These are phyloP conservation scores for Nebria ingens DNA, from an alignment of 1,140 invertebrate species.

Conservation along the genomic window DNA sequence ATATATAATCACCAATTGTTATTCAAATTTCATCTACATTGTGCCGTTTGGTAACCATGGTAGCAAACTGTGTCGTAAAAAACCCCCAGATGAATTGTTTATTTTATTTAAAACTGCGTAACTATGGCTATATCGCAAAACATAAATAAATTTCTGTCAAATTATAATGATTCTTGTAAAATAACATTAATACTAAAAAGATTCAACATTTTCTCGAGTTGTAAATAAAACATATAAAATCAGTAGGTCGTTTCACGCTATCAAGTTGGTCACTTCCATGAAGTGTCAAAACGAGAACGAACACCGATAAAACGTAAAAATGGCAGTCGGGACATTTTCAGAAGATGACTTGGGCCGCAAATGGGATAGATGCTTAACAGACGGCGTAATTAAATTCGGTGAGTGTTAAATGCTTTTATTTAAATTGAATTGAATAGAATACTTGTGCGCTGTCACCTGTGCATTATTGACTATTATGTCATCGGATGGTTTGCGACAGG, in stretches of 20 bases:
- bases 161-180: background rate
- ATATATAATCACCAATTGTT: too few species aligned
- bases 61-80: too few species aligned
- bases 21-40: too few species aligned
- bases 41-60: too few species aligned
- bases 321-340: conserved; percentile 12
- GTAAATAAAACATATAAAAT: background rate
- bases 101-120: too few species aligned
- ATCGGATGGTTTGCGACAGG: conserved; percentile 4
- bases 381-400: conserved; percentile 51
- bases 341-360: conserved; percentile 46
- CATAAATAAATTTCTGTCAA: too few species aligned
- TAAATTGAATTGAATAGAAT: background rate
- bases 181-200: background rate
- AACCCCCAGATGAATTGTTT: too few species aligned
- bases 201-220: background rate
- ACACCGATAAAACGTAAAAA: background rate
- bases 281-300: background rate
- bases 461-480: conserved; percentile 20
- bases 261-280: background rate
- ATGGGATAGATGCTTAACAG: conserved; percentile 50
- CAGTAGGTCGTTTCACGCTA: background rate
- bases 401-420: too few species aligned
- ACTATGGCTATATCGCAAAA: too few species aligned
- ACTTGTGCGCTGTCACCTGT: too few species aligned